These are phyloP conservation scores for Tolmerus cingulatus DNA, from an alignment of 2,888 invertebrate species.

Conservation along the genomic window DNA sequence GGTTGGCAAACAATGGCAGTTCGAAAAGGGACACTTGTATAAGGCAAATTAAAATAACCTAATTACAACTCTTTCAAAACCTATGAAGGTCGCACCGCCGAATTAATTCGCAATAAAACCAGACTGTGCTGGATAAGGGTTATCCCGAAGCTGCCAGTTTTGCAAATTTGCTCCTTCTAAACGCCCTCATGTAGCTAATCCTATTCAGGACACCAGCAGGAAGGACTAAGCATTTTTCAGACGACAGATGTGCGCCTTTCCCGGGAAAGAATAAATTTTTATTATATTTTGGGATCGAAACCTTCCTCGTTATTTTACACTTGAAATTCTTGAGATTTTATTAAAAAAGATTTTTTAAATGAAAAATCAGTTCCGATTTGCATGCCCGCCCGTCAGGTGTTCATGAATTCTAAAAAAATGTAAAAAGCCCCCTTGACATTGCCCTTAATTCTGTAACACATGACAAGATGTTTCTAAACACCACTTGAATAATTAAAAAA, in stretches of 20 bases:
- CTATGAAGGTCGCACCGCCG: not conserved
- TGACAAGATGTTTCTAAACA: not conserved
- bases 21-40: constrained; percentile 9
- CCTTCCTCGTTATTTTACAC: not conserved
- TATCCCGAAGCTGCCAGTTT: not conserved
- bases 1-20: constrained; percentile 19
- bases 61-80: not conserved
- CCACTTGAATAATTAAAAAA: not conserved
- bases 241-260: not conserved
- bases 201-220: not conserved
- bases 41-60: constrained; percentile 12
- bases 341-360: constrained; percentile 24
- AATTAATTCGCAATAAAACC: constrained; percentile 10
- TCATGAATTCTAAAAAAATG: not conserved
- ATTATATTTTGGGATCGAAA: constrained; percentile 16
- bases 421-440: not conserved
- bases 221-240: constrained; percentile 39
- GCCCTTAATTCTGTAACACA: not conserved
- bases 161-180: constrained; percentile 8
- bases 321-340: not conserved
- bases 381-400: constrained; percentile 8
- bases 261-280: constrained; percentile 32
- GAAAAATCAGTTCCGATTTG: constrained; percentile 34
- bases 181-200: not conserved
- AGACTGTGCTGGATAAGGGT: not conserved